Conservation (phyloP, 1,140 invertebrate species). For the Polypedilum pembai region DNA sequence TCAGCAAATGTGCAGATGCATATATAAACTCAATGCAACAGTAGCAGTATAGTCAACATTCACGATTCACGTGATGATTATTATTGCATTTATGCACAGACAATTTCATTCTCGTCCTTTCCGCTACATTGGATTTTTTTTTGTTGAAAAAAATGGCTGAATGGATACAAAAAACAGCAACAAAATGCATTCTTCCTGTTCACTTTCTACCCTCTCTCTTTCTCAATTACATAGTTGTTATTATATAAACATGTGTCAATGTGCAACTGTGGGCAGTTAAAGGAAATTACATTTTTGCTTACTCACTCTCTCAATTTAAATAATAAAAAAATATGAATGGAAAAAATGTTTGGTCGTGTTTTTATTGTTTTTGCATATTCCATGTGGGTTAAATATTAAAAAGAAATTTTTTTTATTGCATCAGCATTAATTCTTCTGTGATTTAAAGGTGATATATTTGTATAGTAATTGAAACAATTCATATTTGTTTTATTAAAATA, state of each 20-base stretch:
- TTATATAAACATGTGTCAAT: neutral
- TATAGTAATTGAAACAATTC: too few relatives aligned
- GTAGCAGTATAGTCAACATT: neutral
- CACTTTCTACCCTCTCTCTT: neutral
- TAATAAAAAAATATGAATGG: too few relatives aligned
- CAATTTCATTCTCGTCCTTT: slow-evolving; percentile 1
- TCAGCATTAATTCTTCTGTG: too few relatives aligned
- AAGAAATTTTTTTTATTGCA: too few relatives aligned
- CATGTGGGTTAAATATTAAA: too few relatives aligned
- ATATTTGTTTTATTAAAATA: too few relatives aligned
- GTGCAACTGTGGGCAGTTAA: neutral
- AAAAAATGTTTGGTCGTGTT: too few relatives aligned
- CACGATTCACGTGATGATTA: slow-evolving; percentile 8
- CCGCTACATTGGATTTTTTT: neutral
- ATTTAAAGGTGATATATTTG: too few relatives aligned
- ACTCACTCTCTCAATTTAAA: too few relatives aligned
- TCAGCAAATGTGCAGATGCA: neutral
- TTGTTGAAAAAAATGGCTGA: neutral
- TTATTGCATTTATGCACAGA: slow-evolving; percentile 18
- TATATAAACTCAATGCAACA: neutral
- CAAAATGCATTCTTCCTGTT: neutral
- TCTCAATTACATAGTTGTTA: too few relatives aligned
- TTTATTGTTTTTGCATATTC: too few relatives aligned
- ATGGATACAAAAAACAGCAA: neutral
- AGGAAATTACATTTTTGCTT: slow-evolving; percentile 13